A percentile compares a stretch with the other conserved stretches of the same genome.
Evolutionary conservation across 2,888 invertebrate species (phyloP).

Genomic region (Nemoura dubitans): DNA sequence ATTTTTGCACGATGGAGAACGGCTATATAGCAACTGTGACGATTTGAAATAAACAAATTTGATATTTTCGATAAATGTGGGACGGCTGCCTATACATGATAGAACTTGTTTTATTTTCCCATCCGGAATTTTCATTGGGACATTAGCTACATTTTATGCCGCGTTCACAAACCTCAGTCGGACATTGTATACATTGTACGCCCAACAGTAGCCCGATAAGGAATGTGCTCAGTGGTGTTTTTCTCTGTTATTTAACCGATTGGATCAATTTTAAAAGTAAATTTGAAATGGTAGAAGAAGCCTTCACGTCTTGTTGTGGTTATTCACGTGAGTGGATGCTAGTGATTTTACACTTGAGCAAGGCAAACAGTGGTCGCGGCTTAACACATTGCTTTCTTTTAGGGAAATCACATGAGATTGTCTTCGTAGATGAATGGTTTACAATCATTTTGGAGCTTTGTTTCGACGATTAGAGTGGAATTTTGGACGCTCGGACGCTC

Average conservation of each 20-base stretch:
- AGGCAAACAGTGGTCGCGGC: not conserved
- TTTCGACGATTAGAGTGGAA: not conserved
- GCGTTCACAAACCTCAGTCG: not conserved
- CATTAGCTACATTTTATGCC: slow-evolving; percentile 10
- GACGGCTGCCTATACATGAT: too few species aligned
- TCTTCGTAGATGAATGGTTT: not conserved
- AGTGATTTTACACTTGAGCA: not conserved
- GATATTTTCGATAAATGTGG: too few species aligned
- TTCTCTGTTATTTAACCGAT: slow-evolving; percentile 32
- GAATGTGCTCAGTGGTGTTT: slow-evolving; percentile 10
- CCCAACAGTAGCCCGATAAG: slow-evolving; percentile 32
- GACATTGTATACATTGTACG: not conserved
- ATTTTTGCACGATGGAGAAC: too few species aligned
- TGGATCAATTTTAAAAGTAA: slow-evolving; percentile 42
- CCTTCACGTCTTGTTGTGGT: slow-evolving; percentile 26
- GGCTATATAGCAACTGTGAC: too few species aligned
- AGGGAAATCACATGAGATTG: not conserved
- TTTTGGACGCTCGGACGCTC: not conserved
- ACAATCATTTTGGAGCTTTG: not conserved
- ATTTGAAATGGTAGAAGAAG: slow-evolving; percentile 21
- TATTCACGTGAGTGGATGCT: slow-evolving; percentile 10
- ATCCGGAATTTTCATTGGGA: not conserved
- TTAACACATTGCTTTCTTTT: not conserved
- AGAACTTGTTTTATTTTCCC: too few species aligned
- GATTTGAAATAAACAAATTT: too few species aligned